Conservation (phyloP, 2,113 vertebrate species). For the Paramormyrops kingsleyae region DNA sequence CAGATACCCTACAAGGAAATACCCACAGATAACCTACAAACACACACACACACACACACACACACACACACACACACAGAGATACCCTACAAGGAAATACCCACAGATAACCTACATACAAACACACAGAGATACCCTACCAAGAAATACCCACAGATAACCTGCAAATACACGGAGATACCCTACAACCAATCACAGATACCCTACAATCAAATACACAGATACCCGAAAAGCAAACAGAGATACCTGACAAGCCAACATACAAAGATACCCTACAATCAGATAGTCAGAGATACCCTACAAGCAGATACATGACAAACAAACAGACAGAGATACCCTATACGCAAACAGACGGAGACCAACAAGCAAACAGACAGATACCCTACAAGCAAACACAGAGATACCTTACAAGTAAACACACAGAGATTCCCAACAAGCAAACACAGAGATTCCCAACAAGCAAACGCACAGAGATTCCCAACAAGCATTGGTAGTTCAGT, state of each 20-base stretch:
- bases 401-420: not conserved
- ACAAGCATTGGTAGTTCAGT: constrained; percentile 18
- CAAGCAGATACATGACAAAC: too few relatives aligned
- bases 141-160: not conserved
- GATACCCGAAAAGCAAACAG: too few relatives aligned
- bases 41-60: too few relatives aligned
- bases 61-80: not conserved
- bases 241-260: not conserved
- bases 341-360: not conserved
- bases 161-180: not conserved
- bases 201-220: not conserved
- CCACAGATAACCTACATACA: not conserved
- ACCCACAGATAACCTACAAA: not conserved
- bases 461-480: not conserved
- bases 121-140: not conserved
- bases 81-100: not conserved
- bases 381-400: not conserved
- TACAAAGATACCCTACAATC: too few relatives aligned
- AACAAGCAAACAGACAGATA: not conserved
- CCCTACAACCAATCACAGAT: not conserved
- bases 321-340: not conserved
- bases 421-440: not conserved
- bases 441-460: not conserved
- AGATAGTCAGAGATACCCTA: too few relatives aligned
- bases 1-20: not conserved